Evolutionary conservation across 2,888 invertebrate species (phyloP), one percentile per base, ranked within the genome.

Genomic region (Dasysyrphus albostriatus): DNA sequence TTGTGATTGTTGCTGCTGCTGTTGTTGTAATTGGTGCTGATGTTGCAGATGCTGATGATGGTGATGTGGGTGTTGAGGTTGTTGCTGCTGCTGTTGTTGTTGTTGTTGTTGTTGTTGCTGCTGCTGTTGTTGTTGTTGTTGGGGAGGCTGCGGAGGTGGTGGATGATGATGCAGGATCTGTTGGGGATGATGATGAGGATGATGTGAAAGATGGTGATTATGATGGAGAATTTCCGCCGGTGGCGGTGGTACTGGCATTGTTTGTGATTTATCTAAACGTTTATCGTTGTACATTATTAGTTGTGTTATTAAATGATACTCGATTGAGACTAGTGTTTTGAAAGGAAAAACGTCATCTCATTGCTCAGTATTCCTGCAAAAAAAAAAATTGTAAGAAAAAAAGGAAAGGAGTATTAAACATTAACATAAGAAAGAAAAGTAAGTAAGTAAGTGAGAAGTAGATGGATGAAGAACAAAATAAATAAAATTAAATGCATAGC

Each of bases 241-340:
- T 29, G 88, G 75, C 39, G 88, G 88, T 82, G 88, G 77, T 51
- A 88, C 76, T 61, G 89, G 88, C 79, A 88, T 88, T 39, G 87
- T 81, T 73, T 88, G 73, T 39, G 89, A 75, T 75, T 90, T 90
- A 75, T 89, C 90, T 88, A 90, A 88, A 75, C 89, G 89, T 83
- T 90, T 90, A 77, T 89, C 90, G 56, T 88, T 89, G 88, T 90
- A 90, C 90, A 90, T 90, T 70, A 63, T 78, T 16, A 51, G 54
- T 69, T 77, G 32, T 73, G 32, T 73, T 32, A 58, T 73, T 69
- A 49, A 19, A 37, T 74, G 47, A 69, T 39, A 24, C 37, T 37
- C 34, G 34, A 54, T 29, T 24, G 37, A 54, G 77, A 54, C 83
- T 77, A 83, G 83, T 39, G 29, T 37, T 10, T 58, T 16, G 34